phyloP scores from a whole-genome alignment of 2,113 vertebrate genomes.

The Gallinago paraguaiae region DNA sequence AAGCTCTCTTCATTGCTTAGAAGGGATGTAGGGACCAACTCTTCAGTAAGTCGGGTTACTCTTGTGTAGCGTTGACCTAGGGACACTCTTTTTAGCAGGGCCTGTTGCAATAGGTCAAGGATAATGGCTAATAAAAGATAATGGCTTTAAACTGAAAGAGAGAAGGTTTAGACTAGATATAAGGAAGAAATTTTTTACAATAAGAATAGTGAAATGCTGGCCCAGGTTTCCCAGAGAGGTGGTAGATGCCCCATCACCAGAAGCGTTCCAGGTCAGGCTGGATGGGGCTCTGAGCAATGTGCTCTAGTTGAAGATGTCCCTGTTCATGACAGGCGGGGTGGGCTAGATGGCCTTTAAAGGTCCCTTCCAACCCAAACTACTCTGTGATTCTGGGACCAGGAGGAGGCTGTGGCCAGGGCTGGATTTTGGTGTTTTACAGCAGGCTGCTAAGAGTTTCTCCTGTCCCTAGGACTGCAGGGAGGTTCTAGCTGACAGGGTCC shows the following conservation, averaged over 20 bases:
- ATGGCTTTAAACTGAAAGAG: neutral
- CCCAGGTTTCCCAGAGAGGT: neutral
- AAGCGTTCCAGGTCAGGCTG: neutral
- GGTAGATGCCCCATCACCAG: neutral
- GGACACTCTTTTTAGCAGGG: neutral
- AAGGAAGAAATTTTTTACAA: neutral
- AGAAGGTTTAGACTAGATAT: neutral
- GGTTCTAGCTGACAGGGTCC: accelerated
- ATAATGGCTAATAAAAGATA: neutral
- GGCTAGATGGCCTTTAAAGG: neutral
- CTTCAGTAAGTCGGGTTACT: neutral
- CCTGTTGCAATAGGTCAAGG: neutral
- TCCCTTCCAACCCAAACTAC: neutral
- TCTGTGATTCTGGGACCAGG: neutral
- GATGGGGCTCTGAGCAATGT: neutral
- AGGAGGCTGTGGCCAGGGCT: neutral
- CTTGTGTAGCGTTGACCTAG: neutral
- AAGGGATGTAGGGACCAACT: neutral
- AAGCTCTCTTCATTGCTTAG: neutral
- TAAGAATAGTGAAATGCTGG: neutral
- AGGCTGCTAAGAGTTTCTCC: neutral
- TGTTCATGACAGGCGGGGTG: neutral
- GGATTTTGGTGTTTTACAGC: neutral
- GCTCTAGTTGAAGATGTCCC: neutral
- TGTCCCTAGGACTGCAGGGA: neutral